Base-by-base conservation (phyloP, 2,888 invertebrate species). In the Pyrgus malvae region DNA sequence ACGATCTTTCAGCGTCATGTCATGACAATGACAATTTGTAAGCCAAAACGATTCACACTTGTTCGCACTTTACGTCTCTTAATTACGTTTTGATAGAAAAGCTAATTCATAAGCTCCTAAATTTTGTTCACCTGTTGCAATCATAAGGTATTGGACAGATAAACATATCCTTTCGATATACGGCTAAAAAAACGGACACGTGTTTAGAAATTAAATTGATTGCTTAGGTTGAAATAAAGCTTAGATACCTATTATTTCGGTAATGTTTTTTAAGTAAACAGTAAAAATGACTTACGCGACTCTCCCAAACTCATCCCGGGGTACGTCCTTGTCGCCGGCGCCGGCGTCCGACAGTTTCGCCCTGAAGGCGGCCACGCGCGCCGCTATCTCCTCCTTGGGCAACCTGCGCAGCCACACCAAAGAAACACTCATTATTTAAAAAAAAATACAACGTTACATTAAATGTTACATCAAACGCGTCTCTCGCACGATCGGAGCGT, bases 281-380 rank as follows among this genome's bases (percentile, higher is more conserved):
- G 11, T 17, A 53, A 53, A 54, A 60, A 57, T 27, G 68, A 88
- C 86, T 90, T 67, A 88, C 91, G 92, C 91, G 72, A 96, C 93
- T 82, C 97, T 92, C 49, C 98, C 98, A 86, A 95, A 95, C 83
- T 97, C 96, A 91, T 98, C 97, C 68, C 92, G 91, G 40, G 93
- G 91, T 70, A 93, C 89, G 70, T 94, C 84, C 72, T 88, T 90
- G 35, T 87, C 86, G 83, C 64, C 91, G 75, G 73, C 83, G 78
- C 73, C 87, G 37, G 76, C 91, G 93, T 78, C 96, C 82, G 96
- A 93, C 71, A 99, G 91, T 92, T 97, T 95, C 69, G 93, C 93
- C 56, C 99, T 92, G 88, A 97, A 99, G 49, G 95, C 94, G 56
- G 95, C 93, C 62, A 99, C 96, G 75, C 98, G 97, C 70, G 92